These are phyloP conservation scores for Leptinotarsa rubiginosa DNA, from an alignment of 2,888 invertebrate species.

Conservation along the genomic window DNA sequence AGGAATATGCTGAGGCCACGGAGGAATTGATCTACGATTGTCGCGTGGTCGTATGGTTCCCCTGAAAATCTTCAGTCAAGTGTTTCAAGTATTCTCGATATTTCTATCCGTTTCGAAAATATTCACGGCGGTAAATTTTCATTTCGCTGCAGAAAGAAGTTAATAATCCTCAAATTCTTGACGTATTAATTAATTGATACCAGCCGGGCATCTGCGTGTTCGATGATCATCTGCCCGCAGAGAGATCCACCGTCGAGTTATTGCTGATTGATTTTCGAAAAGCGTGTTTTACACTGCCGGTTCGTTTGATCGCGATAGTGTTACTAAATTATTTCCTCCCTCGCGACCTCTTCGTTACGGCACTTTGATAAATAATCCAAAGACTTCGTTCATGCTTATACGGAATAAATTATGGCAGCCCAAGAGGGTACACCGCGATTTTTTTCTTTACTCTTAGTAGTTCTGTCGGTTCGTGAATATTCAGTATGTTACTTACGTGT, in stretches of 20 bases:
- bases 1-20: too few species aligned
- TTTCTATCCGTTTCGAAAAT: too few species aligned
- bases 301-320: constrained; percentile 62
- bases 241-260: constrained; percentile 55
- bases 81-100: too few species aligned
- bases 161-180: not conserved
- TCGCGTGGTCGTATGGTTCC: too few species aligned
- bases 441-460: not conserved
- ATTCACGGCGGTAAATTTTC: not conserved
- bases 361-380: constrained; percentile 58
- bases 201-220: constrained; percentile 51
- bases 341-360: constrained; percentile 58
- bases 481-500: constrained; percentile 5
- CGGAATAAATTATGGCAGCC: constrained; percentile 58
- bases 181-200: not conserved
- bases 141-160: too few species aligned
- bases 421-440: constrained; percentile 29
- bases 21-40: too few species aligned
- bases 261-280: constrained; percentile 64
- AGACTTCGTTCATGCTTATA: constrained; percentile 50
- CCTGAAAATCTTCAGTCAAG: too few species aligned
- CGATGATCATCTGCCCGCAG: constrained; percentile 47
- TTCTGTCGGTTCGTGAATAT: constrained; percentile 25
- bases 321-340: constrained; percentile 66
- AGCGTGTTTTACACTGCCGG: constrained; percentile 64